phyloP scores from a whole-genome alignment of 2,797 vertebrate species.

The Halcyon chelicuti region DNA sequence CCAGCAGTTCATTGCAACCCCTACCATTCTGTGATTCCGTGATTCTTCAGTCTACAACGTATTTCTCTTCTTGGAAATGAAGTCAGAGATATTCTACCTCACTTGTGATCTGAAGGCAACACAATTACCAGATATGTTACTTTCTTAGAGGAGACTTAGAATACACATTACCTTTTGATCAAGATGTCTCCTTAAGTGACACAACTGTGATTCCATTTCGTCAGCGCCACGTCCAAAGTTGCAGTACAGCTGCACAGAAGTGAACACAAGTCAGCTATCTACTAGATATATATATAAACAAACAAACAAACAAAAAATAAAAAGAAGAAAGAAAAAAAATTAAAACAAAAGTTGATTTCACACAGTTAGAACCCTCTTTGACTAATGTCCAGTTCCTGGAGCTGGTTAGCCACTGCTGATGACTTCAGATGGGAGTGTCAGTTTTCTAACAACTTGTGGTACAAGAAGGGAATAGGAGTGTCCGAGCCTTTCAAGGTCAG shows the following conservation, averaged over 20 bases:
- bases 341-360: accelerated
- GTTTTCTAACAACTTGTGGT: neutral
- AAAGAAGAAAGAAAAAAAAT: neutral
- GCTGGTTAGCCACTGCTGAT: neutral
- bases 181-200: neutral
- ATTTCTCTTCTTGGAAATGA: neutral
- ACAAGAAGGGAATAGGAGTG: neutral
- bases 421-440: neutral
- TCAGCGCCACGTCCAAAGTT: neutral
- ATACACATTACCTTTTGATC: neutral
- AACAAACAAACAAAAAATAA: too few species aligned
- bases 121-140: neutral
- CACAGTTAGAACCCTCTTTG: neutral
- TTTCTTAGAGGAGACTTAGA: neutral
- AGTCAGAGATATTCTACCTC: neutral
- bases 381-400: neutral
- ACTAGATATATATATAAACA: too few species aligned
- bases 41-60: neutral
- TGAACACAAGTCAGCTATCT: neutral
- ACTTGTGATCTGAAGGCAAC: neutral
- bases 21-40: neutral
- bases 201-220: neutral
- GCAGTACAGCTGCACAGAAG: neutral
- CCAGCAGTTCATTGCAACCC: neutral
- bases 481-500: neutral